Evolutionary conservation across 2,113 vertebrate species (phyloP), one percentile per base, ranked within the genome.

Genomic region (Psephotus haematonotus): DNA sequence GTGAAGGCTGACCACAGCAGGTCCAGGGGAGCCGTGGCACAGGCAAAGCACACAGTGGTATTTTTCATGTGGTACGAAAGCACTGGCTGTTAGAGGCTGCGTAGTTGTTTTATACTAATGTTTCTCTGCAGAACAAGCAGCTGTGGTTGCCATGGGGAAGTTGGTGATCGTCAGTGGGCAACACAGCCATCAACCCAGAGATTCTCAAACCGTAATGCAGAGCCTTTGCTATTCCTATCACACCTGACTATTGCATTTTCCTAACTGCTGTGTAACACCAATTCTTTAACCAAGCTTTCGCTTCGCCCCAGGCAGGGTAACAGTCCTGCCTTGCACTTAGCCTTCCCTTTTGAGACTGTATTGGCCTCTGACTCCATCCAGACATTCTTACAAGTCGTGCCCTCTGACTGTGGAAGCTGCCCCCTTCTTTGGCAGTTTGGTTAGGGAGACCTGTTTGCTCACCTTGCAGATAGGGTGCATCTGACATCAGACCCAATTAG

Each of bases 81-180:
- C 82, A 23, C 11, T 12, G 35, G 16, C 63, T 85, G 53, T 29
- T 71, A 24, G 59, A 95, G 70, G 39, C 87, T 93, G 85, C 55
- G 29, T 25, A 37, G 67, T 80, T 77, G 72, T 43, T 65, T 76
- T 47, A 7, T 37, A 67, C 50, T 92, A 53, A 33, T 50, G 57
- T 78, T 91, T 47, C 92, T 88, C 55, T 74, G 90, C 76, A 35
- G 82, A 94, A 11, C 55, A 31, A 74, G 85, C 70, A 50, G 59
- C 79, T 90, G 88, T 0, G 31, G 95, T 96, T 97, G 88, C 96
- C 86, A 93, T 95, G 95, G 96, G 95, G 79, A 96, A 93, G 92
- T 52, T 47, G 11, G 60, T 33, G 55, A 41, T 71, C 17, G 13
- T 86, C 92, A 83, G 82, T 43, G 95, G 92, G 90, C 86, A 93